Conservation (phyloP, 2,113 vertebrate species). For the Ageneiosus marmoratus region DNA sequence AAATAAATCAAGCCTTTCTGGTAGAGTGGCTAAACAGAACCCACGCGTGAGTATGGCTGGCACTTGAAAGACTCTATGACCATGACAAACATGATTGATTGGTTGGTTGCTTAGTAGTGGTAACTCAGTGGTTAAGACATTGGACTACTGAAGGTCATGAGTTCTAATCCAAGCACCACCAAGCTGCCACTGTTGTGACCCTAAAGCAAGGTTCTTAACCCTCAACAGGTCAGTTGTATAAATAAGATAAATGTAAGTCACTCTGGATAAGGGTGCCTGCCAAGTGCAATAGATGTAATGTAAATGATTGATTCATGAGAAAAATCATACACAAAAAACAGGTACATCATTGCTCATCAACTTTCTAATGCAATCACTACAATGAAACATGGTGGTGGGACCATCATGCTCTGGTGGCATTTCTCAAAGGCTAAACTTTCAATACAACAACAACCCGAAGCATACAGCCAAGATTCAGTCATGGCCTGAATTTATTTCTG, state of each 20-base stretch:
- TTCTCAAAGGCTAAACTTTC: background rate
- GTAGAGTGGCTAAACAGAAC: background rate
- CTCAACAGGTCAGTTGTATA: no score
- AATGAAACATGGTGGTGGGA: background rate
- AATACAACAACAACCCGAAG: background rate
- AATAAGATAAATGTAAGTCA: no score
- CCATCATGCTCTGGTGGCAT: background rate
- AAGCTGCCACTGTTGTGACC: no score
- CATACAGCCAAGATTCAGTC: background rate
- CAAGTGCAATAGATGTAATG: no score
- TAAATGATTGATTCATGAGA: background rate
- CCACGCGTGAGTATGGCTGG: background rate
- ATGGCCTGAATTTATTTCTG: background rate
- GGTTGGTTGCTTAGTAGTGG: no score
- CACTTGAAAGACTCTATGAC: no score
- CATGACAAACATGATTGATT: no score
- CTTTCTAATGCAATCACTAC: background rate
- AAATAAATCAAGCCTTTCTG: background rate
- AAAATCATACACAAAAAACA: background rate
- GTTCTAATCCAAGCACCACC: no score
- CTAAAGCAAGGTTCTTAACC: no score
- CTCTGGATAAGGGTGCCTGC: no score
- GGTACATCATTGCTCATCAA: background rate
- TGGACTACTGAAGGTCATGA: no score
- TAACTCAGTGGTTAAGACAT: no score